Percentiles rank a stretch among this genome's conserved stretches.
These are phyloP conservation scores for Hirtodrosophila confusa DNA, from an alignment of 2,888 invertebrate species.

Conservation along the genomic window DNA sequence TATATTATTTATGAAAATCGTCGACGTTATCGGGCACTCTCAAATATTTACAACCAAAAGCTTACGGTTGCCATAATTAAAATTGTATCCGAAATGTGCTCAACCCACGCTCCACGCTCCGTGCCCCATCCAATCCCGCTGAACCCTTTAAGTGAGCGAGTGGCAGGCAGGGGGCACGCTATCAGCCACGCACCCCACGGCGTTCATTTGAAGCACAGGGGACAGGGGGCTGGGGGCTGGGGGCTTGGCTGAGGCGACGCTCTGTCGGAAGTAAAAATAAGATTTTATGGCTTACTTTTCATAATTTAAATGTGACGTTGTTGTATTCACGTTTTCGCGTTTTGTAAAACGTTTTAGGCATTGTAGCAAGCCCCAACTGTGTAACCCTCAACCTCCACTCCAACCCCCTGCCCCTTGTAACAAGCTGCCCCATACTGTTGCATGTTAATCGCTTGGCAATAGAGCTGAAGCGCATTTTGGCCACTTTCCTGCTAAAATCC, in stretches of 20 bases:
- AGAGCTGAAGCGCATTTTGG: slow-evolving; percentile 49
- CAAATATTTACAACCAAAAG: slow-evolving; percentile 83
- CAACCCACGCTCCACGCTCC: slow-evolving; percentile 7
- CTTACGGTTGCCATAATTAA: slow-evolving; percentile 84
- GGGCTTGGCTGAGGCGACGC: not conserved
- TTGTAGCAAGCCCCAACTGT: not conserved
- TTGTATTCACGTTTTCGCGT: slow-evolving; percentile 21
- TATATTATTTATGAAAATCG: slow-evolving; percentile 83
- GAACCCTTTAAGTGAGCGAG: slow-evolving; percentile 48
- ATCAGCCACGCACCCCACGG: slow-evolving; percentile 43
- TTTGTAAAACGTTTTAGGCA: slow-evolving; percentile 51
- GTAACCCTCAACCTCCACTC: no score
- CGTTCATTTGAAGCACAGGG: not conserved
- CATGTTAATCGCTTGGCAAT: slow-evolving; percentile 55
- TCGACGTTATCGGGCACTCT: slow-evolving; percentile 81
- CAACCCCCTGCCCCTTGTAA: not conserved
- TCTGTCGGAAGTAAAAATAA: slow-evolving; percentile 71
- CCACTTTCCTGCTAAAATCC: slow-evolving; percentile 57
- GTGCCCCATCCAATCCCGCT: slow-evolving; percentile 21
- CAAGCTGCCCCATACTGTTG: slow-evolving; percentile 5
- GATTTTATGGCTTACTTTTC: slow-evolving; percentile 82
- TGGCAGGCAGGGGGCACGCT: slow-evolving; percentile 21
- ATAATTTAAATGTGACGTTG: slow-evolving; percentile 71
- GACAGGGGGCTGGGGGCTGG: not conserved
- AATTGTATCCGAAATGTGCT: slow-evolving; percentile 82